These are phyloP conservation scores for Frankliniella intonsa DNA, from an alignment of 2,888 invertebrate genomes.

Conservation along the genomic window DNA sequence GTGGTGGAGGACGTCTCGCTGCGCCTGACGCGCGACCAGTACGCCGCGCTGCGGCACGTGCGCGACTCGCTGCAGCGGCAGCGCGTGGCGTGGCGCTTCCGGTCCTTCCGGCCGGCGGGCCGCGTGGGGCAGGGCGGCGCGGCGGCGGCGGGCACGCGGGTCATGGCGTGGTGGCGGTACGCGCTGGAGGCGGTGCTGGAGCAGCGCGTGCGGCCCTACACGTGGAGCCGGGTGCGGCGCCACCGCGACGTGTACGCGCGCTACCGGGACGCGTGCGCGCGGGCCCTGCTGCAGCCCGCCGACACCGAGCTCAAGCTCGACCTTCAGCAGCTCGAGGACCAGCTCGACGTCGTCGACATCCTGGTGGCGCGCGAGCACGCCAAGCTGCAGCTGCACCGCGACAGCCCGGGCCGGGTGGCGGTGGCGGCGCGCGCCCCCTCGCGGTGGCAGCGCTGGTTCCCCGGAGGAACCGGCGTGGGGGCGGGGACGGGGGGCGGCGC, in stretches of 20 bases:
- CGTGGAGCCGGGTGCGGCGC: slow-evolving; percentile 64
- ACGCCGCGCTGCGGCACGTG: slow-evolving; percentile 49
- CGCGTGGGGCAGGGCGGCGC: neutral
- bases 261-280: slow-evolving; percentile 67
- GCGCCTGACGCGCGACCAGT: slow-evolving; percentile 68
- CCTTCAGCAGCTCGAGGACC: slow-evolving; percentile 69
- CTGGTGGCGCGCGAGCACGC: slow-evolving; percentile 75
- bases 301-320: slow-evolving; percentile 69
- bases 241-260: slow-evolving; percentile 61
- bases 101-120: neutral
- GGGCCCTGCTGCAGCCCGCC: slow-evolving; percentile 63
- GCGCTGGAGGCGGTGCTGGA: slow-evolving; percentile 65
- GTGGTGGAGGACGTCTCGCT: slow-evolving; percentile 70
- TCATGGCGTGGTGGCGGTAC: slow-evolving; percentile 67
- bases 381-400: slow-evolving; percentile 53
- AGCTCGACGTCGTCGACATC: slow-evolving; percentile 66
- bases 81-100: slow-evolving; percentile 23
- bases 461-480: slow-evolving; percentile 46
- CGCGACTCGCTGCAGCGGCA: slow-evolving; percentile 52
- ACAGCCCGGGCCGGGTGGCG: slow-evolving; percentile 44
- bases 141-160: slow-evolving; percentile 51
- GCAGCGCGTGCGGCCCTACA: slow-evolving; percentile 66
- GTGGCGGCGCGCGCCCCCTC: slow-evolving; percentile 41
- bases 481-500: slow-evolving; percentile 44
- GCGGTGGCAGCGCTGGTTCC: slow-evolving; percentile 37